Conservation (phyloP, 2,888 invertebrate genomes). For the Timema podura region DNA sequence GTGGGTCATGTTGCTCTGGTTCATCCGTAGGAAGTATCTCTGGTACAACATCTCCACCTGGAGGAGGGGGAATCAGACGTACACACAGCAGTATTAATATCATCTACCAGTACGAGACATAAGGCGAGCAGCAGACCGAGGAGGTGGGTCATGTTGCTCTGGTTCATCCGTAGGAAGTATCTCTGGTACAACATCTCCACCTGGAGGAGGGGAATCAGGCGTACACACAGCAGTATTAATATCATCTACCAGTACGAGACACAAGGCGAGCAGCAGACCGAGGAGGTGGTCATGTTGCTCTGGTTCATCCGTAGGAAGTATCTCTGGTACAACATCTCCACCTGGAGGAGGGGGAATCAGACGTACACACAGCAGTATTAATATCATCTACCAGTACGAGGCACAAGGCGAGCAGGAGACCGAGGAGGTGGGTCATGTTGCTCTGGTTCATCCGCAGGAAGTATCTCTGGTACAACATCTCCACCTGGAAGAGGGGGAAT, state of each 20-base stretch:
- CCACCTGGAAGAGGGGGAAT: conserved; percentile 60
- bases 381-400: conserved; percentile 49
- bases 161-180: conserved; percentile 91
- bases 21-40: conserved; percentile 89
- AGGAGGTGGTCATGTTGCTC: conserved; percentile 84
- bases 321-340: conserved; percentile 89
- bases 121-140: conserved; percentile 68
- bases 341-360: conserved; percentile 51
- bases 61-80: conserved; percentile 31
- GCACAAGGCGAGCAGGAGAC: conserved; percentile 64
- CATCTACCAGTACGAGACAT: conserved; percentile 53
- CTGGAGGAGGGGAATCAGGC: conserved; percentile 46
- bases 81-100: conserved; percentile 10
- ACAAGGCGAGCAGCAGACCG: conserved; percentile 65
- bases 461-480: conserved; percentile 90
- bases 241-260: conserved; percentile 59
- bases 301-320: conserved; percentile 94
- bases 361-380: conserved; percentile 9
- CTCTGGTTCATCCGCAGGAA: conserved; percentile 91
- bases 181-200: conserved; percentile 91
- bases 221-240: no score
- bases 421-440: conserved; percentile 80
- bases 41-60: conserved; percentile 92
- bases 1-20: conserved; percentile 86
- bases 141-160: conserved; percentile 83